Evolutionary conservation across 2,113 vertebrate species (phyloP).

Genomic region (Ceratotherium simum): DNA sequence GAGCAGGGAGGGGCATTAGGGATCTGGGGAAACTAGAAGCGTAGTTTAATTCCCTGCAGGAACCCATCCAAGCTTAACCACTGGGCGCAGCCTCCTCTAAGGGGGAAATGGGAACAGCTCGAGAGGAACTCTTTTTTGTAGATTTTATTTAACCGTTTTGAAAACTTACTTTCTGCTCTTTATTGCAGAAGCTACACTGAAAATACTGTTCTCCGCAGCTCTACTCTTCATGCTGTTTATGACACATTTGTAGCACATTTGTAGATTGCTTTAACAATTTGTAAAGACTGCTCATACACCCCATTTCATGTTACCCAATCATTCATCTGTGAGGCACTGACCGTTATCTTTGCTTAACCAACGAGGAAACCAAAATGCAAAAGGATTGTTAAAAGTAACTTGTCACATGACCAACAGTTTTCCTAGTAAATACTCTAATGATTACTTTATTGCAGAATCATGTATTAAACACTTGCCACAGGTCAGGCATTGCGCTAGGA

Average conservation of each 20-base stretch:
- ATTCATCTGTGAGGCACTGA: neutral
- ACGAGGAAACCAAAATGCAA: neutral
- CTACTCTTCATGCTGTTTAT: neutral
- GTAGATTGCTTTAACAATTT: neutral
- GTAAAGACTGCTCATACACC: neutral
- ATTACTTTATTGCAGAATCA: neutral
- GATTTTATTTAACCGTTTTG: neutral
- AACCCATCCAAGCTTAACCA: neutral
- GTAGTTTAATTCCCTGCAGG: neutral
- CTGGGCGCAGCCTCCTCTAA: neutral
- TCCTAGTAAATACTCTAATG: conserved; percentile 16
- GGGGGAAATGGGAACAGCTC: neutral
- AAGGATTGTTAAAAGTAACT: neutral
- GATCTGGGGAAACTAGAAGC: neutral
- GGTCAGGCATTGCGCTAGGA: neutral
- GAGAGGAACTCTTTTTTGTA: neutral
- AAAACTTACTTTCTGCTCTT: neutral
- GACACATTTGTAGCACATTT: neutral
- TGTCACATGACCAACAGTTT: neutral
- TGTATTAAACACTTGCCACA: neutral
- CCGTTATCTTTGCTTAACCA: neutral
- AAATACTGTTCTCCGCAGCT: neutral
- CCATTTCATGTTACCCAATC: neutral
- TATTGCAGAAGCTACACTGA: neutral
- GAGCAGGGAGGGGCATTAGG: neutral